Conservation (phyloP, 2,888 invertebrate genomes). For the Chrysolina haemoptera region DNA sequence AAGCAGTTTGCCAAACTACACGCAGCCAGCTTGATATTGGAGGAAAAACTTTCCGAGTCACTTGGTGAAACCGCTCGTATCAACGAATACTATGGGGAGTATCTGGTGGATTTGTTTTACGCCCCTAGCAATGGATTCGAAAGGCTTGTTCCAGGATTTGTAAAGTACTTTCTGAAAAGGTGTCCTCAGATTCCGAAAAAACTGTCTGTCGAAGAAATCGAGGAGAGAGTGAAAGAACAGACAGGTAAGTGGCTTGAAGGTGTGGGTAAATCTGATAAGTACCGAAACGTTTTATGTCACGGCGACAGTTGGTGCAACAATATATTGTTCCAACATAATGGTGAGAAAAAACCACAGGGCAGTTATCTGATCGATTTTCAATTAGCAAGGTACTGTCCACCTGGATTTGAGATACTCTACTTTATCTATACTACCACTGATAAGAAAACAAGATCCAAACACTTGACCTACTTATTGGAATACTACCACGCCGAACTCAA, state of each 20-base stretch:
- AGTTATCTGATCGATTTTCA: slow-evolving; percentile 7
- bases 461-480: background rate
- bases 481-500: background rate
- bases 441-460: slow-evolving; percentile 12
- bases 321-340: background rate
- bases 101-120: background rate
- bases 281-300: background rate
- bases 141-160: background rate
- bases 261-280: background rate
- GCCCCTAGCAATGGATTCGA: no score
- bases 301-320: slow-evolving; percentile 18
- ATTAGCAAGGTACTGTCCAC: background rate
- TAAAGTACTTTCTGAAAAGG: background rate
- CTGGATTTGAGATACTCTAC: background rate
- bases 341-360: no score
- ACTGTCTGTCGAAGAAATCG: background rate
- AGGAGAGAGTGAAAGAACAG: background rate
- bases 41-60: background rate
- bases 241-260: background rate
- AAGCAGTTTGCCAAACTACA: slow-evolving; percentile 1
- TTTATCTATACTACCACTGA: background rate
- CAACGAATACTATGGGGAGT: background rate
- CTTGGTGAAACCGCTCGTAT: background rate
- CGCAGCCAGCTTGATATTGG: background rate
- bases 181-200: background rate